Base-by-base conservation (phyloP, 2,797 vertebrate species). In the Mareca penelope region DNA sequence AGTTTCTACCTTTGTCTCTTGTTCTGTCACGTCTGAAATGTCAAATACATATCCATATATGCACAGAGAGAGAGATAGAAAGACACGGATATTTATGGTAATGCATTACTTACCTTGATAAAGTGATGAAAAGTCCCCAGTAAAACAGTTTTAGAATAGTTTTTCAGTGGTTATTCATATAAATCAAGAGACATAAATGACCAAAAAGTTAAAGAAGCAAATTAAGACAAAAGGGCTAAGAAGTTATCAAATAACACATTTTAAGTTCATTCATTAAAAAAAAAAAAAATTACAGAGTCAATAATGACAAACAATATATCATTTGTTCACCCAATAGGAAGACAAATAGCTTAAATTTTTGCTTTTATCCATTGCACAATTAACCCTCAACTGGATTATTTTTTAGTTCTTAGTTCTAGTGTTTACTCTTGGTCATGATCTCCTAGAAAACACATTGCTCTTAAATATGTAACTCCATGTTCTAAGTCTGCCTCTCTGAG, bases 41-140 rank as follows among this genome's bases (percentile, higher is more conserved):
- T 37, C 24, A 80, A 56, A 82, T 71, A 46, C 2, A 19, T 72
- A 70, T 5, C 57, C 5, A 16, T 39, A 19, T 2, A 57, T 4
- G 59, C 1, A 57, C 28, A 67, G 2, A 22, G 12, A 0, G 10
- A 0, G 3, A 89, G 4, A 18, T 0, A 81, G 44, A 81, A 63
- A 85, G 33, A 55, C 28, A 64, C 3, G 8, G 15, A 35, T 70
- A 79, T 50, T 79, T 65, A 82, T 1, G 39, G 31, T 14, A 52
- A 52, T 8, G 6, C 29, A n/a, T 35, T 64, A 44, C 53, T 78
- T 68, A 59, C 67, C 23, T 28, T 39, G 12, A 79, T 39, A 82
- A 82, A 65, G 23, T 1, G 1, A 64, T 9, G 52, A 15, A 70
- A 90, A 81, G 19, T 31, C 19, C 29, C 8, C 50, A 63, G 31